Base-by-base conservation (phyloP, 2,113 vertebrate genomes). In the Corynorhinus townsendii region DNA sequence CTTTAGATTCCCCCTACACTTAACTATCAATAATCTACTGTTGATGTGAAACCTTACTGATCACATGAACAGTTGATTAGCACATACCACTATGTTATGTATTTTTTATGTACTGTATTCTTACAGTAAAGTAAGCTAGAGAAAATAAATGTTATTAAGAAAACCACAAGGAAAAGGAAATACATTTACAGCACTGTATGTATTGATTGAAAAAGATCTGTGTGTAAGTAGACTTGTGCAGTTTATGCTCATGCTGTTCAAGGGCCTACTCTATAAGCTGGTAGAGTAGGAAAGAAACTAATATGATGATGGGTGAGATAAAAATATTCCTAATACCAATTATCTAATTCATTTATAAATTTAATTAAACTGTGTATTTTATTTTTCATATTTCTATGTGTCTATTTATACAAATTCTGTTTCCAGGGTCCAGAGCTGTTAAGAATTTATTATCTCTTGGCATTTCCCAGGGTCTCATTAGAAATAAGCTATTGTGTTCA, bases 371-470 rank as follows among this genome's bases (percentile, higher is more conserved):
- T 81, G 59, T 85, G 7, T 86, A 35, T 59, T 91, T 83, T 40
- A 49, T 66, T 38, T 88, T 90, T 96, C 49, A 76, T 85, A 92
- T 91, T 88, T 80, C 47, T 91, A 83, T 10, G 56, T 75, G 7
- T 80, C 43, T 84, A 22, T 79, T 91, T 94, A 79, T 76, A 62
- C 30, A 93, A n/a, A 59, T 92, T 93, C n/a, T 76, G 24, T 62
- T 94, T 92, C 77, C 76, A 92, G 35, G 59, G 24, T 49, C n/a
- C 28, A 73, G 49, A 69, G 62, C 86, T 90, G 33, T 77, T 93
- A 81, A 85, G 72, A 91, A 91, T 86, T 95, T 90, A 83, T 92
- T 96, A 93, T 76, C 66, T 91, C 69, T 94, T 40, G 43, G 11
- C 26, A 62, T 92, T 90, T 96, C 59, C 85, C 88, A 93, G 52